phyloP scores from a whole-genome alignment of 2,888 invertebrate species.

The Disparrhopalites patrizii region DNA sequence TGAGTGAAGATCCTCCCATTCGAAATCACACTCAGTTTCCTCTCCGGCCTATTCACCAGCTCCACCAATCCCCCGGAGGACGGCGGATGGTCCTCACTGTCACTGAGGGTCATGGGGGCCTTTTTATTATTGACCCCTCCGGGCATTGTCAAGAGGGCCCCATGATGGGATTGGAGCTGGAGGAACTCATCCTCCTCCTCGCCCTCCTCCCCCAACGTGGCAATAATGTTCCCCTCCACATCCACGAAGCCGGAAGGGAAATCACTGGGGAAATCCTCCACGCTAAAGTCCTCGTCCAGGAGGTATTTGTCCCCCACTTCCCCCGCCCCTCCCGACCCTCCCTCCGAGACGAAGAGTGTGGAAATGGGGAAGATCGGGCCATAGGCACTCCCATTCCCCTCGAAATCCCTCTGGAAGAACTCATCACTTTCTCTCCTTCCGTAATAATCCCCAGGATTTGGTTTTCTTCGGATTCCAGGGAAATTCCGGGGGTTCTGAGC shows the following conservation, averaged over 20 bases:
- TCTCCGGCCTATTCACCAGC: not conserved
- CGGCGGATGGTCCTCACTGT: no score
- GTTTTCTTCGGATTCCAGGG: no score
- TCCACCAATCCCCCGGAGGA: not conserved
- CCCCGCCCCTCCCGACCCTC: not conserved
- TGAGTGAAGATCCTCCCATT: slow-evolving; percentile 25
- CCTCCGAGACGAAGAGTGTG: not conserved
- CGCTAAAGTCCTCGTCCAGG: slow-evolving; percentile 41
- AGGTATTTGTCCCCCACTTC: slow-evolving; percentile 5
- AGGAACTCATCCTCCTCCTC: slow-evolving; percentile 31
- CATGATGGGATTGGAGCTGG: no score
- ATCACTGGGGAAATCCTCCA: slow-evolving; percentile 44
- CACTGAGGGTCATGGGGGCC: not conserved
- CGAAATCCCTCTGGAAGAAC: no score
- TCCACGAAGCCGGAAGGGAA: slow-evolving; percentile 46
- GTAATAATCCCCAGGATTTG: not conserved
- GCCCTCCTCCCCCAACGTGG: slow-evolving; percentile 39
- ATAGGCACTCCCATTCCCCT: no score
- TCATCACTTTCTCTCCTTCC: not conserved
- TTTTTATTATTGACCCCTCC: not conserved
- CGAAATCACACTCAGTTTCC: slow-evolving; percentile 27
- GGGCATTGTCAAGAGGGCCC: not conserved
- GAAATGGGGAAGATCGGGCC: no score
- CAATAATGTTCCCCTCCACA: slow-evolving; percentile 43
- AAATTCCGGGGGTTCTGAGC: no score